A percentile compares a stretch with the other conserved stretches of the same genome.
These are phyloP conservation scores for Halotydeus destructor DNA, from an alignment of 1,140 invertebrate species.

Conservation along the genomic window DNA sequence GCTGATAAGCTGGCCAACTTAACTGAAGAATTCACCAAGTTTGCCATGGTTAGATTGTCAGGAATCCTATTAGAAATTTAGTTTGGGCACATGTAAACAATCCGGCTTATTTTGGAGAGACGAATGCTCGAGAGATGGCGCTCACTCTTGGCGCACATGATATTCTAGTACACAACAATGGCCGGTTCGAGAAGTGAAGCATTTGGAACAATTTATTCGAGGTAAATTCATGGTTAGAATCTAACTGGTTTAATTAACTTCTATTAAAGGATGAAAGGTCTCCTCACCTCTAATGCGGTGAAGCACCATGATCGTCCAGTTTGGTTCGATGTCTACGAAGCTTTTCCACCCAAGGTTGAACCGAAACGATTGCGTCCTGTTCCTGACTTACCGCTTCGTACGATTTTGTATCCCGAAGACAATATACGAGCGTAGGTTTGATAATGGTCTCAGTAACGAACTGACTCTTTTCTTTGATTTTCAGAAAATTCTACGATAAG, in stretches of 20 bases:
- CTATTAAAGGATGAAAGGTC: slow-evolving; percentile 41
- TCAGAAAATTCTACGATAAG: slow-evolving; percentile 1
- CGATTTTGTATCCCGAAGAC: slow-evolving; percentile 72
- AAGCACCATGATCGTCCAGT: slow-evolving; percentile 51
- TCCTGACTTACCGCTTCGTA: slow-evolving; percentile 32
- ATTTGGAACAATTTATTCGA: too few relatives aligned
- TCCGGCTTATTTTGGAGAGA: too few relatives aligned
- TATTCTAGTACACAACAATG: too few relatives aligned
- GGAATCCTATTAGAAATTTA: too few relatives aligned
- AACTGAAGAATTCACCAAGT: too few relatives aligned
- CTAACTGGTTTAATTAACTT: neutral
- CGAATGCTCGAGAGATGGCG: too few relatives aligned
- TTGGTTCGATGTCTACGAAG: slow-evolving; percentile 72
- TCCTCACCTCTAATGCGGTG: slow-evolving; percentile 49
- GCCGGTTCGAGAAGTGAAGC: too few relatives aligned
- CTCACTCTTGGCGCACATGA: too few relatives aligned
- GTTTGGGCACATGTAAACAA: too few relatives aligned
- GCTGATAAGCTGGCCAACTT: too few relatives aligned
- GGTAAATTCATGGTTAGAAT: too few relatives aligned
- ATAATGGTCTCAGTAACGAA: neutral
- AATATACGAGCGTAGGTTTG: slow-evolving; percentile 49
- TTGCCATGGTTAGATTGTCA: too few relatives aligned
- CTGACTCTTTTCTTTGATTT: neutral
- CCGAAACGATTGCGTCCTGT: slow-evolving; percentile 43
- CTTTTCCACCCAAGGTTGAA: slow-evolving; percentile 58